Base-by-base conservation (phyloP, 2,113 vertebrate genomes). In the Larimichthys polyactis region DNA sequence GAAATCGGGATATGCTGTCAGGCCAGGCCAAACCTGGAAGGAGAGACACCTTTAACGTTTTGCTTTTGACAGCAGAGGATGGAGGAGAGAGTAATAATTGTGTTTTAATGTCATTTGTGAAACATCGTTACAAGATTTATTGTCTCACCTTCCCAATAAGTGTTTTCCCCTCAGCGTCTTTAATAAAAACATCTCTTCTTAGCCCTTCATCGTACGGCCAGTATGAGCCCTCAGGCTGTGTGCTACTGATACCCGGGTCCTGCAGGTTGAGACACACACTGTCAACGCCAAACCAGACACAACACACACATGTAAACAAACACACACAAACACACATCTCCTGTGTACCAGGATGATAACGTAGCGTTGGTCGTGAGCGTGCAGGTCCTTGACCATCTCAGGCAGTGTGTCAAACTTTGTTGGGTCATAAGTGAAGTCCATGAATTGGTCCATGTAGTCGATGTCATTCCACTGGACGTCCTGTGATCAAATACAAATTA, bases 161-260 rank as follows among this genome's bases (percentile, higher is more conserved):
- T 0, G 90, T 87, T 49, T 94, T 94, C 63, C 96, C 96, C 32
- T 95, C 89, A 4, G 93, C 93, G 40, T 93, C 96, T 86, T 95
- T 97, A 69, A 98, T 96, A 86, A 98, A 98, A 74, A 97, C 79
- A 4, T 93, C 95, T 20, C 90, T 94, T 82, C 85, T 96, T 78
- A 96, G 83, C 5, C 96, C 97, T 66, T 97, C 97, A 9, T 97
- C 97, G 0, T 94, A 97, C 0, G 97, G 96, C 95, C 94, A 95
- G 77, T 97, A 98, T 14, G 95, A 94, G 27, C 96, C 97, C 0
- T 80, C 54, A 0, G 94, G 90, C 77, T 93, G 95, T 24, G 93
- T 91, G 87, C 96, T 98, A 88, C 97, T 97, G 92, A 97, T 97
- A 1, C 94, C 97, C 0, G 96, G 96, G 32, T 98, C 97, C 97